These are phyloP conservation scores for Stomatorhinus ivindoensis DNA, from an alignment of 2,113 vertebrate species.

Conservation along the genomic window DNA sequence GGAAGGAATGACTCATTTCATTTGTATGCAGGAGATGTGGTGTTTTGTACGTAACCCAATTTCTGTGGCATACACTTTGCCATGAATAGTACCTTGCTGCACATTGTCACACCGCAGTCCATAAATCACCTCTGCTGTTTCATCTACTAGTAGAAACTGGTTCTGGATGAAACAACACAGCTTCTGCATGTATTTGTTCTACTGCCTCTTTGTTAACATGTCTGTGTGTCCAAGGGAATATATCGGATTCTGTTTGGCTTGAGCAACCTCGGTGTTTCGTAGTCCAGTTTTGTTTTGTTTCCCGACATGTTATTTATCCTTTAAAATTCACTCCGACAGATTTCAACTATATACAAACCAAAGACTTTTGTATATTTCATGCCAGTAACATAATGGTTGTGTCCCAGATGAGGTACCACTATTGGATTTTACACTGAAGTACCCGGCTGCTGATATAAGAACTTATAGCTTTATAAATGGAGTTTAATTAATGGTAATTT, in stretches of 20 bases:
- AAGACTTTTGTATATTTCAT: not conserved
- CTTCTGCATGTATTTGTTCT: slow-evolving; percentile 42
- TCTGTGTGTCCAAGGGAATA: not conserved
- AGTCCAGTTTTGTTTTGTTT: not conserved
- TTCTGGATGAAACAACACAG: slow-evolving; percentile 49
- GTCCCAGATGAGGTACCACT: not conserved
- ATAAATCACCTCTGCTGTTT: slow-evolving; percentile 59
- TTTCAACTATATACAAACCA: not conserved
- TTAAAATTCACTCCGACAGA: not conserved
- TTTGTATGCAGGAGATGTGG: slow-evolving; percentile 57
- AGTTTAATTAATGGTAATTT: not conserved
- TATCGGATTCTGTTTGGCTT: not conserved
- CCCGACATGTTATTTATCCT: no score
- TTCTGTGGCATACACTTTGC: slow-evolving; percentile 44
- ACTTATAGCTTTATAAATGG: not conserved
- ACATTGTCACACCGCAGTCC: slow-evolving; percentile 46
- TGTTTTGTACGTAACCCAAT: slow-evolving; percentile 55
- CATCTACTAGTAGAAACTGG: slow-evolving; percentile 47
- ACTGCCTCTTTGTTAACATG: slow-evolving; percentile 22
- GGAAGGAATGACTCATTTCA: slow-evolving; percentile 51
- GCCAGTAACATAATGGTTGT: not conserved
- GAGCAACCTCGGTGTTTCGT: not conserved
- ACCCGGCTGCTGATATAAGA: not conserved
- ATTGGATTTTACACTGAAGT: not conserved
- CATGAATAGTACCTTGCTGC: slow-evolving; percentile 41